A percentile compares a stretch with the other conserved stretches of the same genome.
phyloP scores from a whole-genome alignment of 2,888 invertebrate genomes.

The Thereva unica region DNA sequence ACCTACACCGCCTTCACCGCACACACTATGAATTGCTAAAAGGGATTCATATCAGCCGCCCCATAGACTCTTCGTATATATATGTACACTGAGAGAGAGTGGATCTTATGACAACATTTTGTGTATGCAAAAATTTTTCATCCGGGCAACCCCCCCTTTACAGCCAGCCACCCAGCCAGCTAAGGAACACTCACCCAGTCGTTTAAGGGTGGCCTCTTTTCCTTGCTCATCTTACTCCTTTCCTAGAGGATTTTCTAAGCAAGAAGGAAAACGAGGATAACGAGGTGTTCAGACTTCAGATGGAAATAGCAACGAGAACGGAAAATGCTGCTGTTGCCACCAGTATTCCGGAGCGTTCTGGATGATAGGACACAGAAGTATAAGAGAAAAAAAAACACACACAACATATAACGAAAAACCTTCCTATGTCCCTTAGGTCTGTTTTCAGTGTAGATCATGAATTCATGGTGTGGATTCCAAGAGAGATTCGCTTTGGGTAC shows the following conservation, averaged over 20 bases:
- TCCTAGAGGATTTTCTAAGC: conserved; percentile 28
- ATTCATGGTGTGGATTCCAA: conserved; percentile 34
- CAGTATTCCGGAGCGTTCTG: not conserved
- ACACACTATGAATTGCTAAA: conserved; percentile 24
- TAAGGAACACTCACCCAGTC: conserved; percentile 17
- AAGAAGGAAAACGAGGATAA: conserved; percentile 32
- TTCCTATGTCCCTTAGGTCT: conserved; percentile 28
- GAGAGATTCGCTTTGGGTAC: conserved; percentile 30
- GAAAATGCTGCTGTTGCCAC: conserved; percentile 7
- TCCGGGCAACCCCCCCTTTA: conserved; percentile 24
- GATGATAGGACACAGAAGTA: not conserved
- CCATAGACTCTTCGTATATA: not conserved
- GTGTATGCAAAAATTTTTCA: conserved; percentile 31
- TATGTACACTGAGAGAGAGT: conserved; percentile 14
- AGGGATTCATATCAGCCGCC: conserved; percentile 22
- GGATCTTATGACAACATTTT: conserved; percentile 33
- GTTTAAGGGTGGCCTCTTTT: not conserved
- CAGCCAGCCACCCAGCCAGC: not conserved
- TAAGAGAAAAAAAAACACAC: not conserved
- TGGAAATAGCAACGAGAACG: conserved; percentile 2
- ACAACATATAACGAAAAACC: not conserved
- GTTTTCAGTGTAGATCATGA: conserved; percentile 31
- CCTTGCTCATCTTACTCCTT: not conserved
- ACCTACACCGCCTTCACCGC: conserved; percentile 28
- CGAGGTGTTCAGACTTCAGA: conserved; percentile 31